Evolutionary conservation across 1,140 invertebrate species (phyloP).

Genomic region (Eupristina koningsbergeri): DNA sequence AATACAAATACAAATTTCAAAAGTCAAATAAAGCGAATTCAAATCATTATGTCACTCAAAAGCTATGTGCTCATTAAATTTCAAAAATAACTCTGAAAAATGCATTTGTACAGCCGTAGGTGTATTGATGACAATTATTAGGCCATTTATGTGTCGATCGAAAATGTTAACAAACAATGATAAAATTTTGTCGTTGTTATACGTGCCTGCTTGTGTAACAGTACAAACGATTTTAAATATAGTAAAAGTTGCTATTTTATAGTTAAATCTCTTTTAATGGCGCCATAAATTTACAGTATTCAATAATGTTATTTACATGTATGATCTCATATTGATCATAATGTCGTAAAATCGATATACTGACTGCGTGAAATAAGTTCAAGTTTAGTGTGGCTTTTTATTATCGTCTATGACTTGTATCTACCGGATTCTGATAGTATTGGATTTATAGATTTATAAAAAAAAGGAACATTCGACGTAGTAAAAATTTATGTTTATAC

Average conservation of each 20-base stretch:
- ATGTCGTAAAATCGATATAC: background rate
- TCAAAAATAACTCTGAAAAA: background rate
- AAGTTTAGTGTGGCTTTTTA: background rate
- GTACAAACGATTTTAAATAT: background rate
- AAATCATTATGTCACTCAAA: background rate
- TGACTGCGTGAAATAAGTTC: background rate
- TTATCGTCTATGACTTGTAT: background rate
- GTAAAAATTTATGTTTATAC: constrained; percentile 9
- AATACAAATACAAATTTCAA: too few relatives aligned
- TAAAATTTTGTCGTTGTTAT: background rate
- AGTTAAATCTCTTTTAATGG: background rate
- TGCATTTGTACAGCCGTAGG: too few relatives aligned
- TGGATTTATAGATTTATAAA: constrained; percentile 12
- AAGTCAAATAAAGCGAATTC: too few relatives aligned
- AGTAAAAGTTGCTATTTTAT: background rate
- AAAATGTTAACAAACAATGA: background rate
- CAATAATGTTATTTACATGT: constrained; percentile 15
- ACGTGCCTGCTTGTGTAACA: background rate
- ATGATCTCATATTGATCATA: constrained; percentile 7
- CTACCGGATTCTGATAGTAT: background rate
- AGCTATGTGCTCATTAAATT: background rate
- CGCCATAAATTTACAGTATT: background rate
- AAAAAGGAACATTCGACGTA: background rate
- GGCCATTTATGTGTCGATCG: background rate
- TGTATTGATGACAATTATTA: too few relatives aligned